These are phyloP conservation scores for Puma concolor DNA, from an alignment of 2,113 vertebrate genomes.

Conservation along the genomic window DNA sequence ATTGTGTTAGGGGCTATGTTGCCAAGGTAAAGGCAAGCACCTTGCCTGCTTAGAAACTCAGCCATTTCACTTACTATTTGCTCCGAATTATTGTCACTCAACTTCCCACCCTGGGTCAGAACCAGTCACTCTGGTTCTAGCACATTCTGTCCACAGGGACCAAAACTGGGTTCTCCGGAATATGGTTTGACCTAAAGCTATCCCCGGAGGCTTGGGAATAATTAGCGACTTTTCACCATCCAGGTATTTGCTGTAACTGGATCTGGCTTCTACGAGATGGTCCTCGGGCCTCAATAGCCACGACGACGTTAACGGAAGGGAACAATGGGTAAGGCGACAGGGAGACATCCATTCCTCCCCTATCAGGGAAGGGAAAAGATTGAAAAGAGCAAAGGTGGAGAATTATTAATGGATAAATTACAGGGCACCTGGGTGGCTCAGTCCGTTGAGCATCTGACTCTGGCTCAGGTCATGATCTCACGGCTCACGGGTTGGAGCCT, in stretches of 20 bases:
- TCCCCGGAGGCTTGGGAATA: background rate
- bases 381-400: background rate
- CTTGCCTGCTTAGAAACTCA: background rate
- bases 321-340: background rate
- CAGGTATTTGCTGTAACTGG: conserved; percentile 35
- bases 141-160: background rate
- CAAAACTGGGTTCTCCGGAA: conserved; percentile 18
- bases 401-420: background rate
- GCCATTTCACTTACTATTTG: background rate
- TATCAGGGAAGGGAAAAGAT: background rate
- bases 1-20: background rate
- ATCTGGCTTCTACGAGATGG: conserved; percentile 3
- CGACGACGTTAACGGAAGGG: background rate
- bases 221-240: background rate
- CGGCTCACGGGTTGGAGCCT: no score
- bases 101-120: background rate
- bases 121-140: background rate
- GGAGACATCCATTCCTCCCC: background rate
- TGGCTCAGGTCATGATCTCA: no score
- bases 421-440: no score
- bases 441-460: no score
- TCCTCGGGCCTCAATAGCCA: background rate
- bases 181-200: background rate
- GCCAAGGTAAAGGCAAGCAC: background rate
- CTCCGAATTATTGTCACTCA: background rate